These are phyloP conservation scores for Chloroceryle amazona DNA, from an alignment of 2,797 vertebrate genomes.

Conservation along the genomic window DNA sequence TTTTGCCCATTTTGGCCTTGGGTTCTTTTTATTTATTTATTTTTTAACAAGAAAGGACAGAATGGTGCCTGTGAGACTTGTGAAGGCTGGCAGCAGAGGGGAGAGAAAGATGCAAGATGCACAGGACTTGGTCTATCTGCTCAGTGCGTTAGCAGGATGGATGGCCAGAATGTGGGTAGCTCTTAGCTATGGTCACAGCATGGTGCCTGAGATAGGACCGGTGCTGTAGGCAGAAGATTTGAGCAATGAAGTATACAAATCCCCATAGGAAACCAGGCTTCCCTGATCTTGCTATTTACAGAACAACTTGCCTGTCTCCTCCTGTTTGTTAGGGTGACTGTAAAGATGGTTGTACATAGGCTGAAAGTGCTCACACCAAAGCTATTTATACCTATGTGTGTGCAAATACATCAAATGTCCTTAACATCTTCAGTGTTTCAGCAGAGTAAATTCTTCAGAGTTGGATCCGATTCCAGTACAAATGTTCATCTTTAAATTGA, in stretches of 20 bases:
- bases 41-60: background rate
- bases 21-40: background rate
- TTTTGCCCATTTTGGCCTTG: background rate
- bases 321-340: background rate
- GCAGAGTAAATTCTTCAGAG: background rate
- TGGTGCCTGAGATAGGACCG: background rate
- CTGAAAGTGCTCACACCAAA: background rate
- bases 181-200: background rate
- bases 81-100: background rate
- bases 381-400: background rate
- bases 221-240: background rate
- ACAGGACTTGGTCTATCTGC: background rate
- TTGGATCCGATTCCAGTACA: background rate
- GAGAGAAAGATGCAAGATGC: background rate
- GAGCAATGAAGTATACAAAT: background rate
- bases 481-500: background rate
- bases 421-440: background rate
- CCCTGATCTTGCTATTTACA: background rate
- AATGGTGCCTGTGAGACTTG: background rate
- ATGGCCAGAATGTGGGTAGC: background rate
- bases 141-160: accelerated
- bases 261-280: background rate
- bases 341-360: background rate
- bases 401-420: background rate
- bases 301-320: background rate